Evolutionary conservation across 1,140 invertebrate species (phyloP).

Genomic region (Meteorus sp.): DNA sequence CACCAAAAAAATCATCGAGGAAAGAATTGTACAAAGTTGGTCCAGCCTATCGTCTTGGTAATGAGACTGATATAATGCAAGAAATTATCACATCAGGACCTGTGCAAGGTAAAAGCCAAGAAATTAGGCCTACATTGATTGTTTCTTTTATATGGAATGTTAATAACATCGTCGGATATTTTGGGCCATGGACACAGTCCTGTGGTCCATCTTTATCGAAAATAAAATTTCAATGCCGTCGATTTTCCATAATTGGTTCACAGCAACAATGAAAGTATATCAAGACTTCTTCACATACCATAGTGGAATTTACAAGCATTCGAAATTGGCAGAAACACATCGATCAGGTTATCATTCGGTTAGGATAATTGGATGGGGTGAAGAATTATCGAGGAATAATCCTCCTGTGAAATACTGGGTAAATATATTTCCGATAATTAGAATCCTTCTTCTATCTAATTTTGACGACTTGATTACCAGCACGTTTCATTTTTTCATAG

Average conservation of each 20-base stretch:
- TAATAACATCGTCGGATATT: no score
- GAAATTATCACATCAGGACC: constrained; percentile 90
- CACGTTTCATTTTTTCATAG: constrained; percentile 63
- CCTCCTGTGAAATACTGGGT: constrained; percentile 84
- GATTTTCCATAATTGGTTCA: constrained; percentile 41
- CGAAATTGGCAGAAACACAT: constrained; percentile 59
- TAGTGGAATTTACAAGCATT: constrained; percentile 78
- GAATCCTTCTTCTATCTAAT: constrained; percentile 10
- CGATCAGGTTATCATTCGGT: constrained; percentile 84
- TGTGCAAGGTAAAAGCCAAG: constrained; percentile 76
- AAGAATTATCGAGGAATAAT: constrained; percentile 63
- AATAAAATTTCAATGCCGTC: neutral
- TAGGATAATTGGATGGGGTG: constrained; percentile 88
- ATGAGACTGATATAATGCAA: constrained; percentile 85
- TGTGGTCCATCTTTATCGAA: no score
- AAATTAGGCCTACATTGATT: neutral
- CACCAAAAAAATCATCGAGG: constrained; percentile 53
- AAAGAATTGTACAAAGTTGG: constrained; percentile 75
- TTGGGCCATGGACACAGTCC: no score
- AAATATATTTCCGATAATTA: constrained; percentile 48
- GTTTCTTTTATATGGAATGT: no score
- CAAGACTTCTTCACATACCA: constrained; percentile 90
- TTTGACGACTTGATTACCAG: constrained; percentile 20
- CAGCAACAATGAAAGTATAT: constrained; percentile 86
- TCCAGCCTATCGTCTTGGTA: constrained; percentile 79